Conservation (phyloP, 2,113 vertebrate genomes). For the Cyanoliseus patagonus region DNA sequence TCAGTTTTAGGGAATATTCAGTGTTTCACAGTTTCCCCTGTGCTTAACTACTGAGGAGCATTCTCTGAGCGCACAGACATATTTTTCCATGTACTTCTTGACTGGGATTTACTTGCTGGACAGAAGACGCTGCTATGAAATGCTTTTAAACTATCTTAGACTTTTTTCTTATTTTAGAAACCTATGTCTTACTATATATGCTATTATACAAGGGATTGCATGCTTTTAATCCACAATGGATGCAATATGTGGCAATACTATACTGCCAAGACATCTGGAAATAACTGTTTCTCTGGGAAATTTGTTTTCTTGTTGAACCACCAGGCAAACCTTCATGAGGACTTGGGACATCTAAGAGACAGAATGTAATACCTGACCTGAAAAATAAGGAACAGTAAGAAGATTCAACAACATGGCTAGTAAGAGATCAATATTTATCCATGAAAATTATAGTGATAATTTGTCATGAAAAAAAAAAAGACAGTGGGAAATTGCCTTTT, state of each 20-base stretch:
- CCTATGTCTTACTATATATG: not conserved
- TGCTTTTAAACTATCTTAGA: not conserved
- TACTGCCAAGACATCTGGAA: not conserved
- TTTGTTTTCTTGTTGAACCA: not conserved
- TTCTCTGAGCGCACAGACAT: not conserved
- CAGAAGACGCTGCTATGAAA: not conserved
- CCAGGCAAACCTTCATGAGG: not conserved
- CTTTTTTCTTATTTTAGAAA: not conserved
- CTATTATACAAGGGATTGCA: accelerated
- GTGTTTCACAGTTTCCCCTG: not conserved
- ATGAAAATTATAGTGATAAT: not conserved
- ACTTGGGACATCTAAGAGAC: not conserved
- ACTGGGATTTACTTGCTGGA: not conserved
- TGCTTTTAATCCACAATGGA: not conserved
- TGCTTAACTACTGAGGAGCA: not conserved
- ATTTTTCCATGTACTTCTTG: not conserved
- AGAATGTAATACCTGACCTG: not conserved
- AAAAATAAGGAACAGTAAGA: not conserved
- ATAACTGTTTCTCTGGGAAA: not conserved
- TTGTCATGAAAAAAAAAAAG: not conserved
- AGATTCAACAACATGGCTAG: not conserved
- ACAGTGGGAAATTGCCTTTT: not conserved
- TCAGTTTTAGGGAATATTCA: not conserved
- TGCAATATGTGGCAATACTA: not conserved
- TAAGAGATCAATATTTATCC: not conserved